Percentiles rank a stretch among this genome's conserved stretches.
These are phyloP conservation scores for Callipepla californica DNA, from an alignment of 2,113 vertebrate genomes.

Conservation along the genomic window DNA sequence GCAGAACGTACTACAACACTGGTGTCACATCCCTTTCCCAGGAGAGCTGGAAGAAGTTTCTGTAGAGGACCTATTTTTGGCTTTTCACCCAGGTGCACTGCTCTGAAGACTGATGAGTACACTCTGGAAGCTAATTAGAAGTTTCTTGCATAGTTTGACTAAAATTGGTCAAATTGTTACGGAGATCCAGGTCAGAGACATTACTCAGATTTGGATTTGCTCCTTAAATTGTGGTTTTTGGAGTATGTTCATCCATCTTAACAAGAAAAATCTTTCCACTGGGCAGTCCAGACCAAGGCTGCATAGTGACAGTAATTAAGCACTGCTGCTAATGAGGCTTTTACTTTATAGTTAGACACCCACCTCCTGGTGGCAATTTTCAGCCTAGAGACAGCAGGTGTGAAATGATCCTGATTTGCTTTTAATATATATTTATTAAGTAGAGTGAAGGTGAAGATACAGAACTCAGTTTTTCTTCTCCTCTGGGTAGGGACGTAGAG, in stretches of 20 bases:
- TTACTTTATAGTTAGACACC: neutral
- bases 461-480: neutral
- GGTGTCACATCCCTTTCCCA: neutral
- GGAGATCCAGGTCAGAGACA: neutral
- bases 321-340: neutral
- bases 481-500: fast-evolving
- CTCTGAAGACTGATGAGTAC: neutral
- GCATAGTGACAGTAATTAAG: neutral
- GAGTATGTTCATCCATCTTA: neutral
- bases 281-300: neutral
- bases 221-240: neutral
- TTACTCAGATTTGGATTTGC: neutral
- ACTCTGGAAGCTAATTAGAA: neutral
- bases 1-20: neutral
- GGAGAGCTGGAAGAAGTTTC: neutral
- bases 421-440: neutral
- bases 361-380: neutral
- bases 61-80: neutral
- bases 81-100: neutral
- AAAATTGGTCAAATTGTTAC: neutral
- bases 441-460: neutral
- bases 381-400: neutral
- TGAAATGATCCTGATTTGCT: neutral
- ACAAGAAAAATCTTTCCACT: neutral
- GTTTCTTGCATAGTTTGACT: neutral